Conservation (phyloP, 2,113 vertebrate genomes). For the Oryzias curvinotus region DNA sequence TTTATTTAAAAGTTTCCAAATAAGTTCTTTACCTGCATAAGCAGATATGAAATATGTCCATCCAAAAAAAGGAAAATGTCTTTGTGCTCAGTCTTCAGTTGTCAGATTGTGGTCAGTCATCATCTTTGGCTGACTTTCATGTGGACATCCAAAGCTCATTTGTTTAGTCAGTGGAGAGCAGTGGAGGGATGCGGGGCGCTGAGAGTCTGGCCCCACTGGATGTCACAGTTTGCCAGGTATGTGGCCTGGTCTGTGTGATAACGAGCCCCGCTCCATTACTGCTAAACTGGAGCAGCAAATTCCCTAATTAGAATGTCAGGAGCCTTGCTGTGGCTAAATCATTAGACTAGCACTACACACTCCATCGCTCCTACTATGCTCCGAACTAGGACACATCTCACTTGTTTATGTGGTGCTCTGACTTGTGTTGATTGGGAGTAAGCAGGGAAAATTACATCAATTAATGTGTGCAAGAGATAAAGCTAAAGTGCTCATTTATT, state of each 20-base stretch:
- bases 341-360: conserved; percentile 21
- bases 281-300: conserved; percentile 67
- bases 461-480: conserved; percentile 26
- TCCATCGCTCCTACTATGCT: conserved; percentile 41
- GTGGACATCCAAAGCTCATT: conserved; percentile 48
- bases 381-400: conserved; percentile 39
- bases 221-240: conserved; percentile 66
- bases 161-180: conserved; percentile 43
- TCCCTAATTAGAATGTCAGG: conserved; percentile 70
- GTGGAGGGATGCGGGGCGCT: conserved; percentile 53
- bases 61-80: conserved; percentile 8
- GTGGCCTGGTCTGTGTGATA: conserved; percentile 70
- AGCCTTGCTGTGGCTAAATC: conserved; percentile 48
- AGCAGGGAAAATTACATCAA: background rate
- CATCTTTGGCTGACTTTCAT: conserved; percentile 53
- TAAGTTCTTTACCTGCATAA: too few species aligned
- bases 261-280: conserved; percentile 63
- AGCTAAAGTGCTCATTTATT: conserved; percentile 21
- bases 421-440: conserved; percentile 23
- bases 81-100: conserved; percentile 4
- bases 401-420: conserved; percentile 9
- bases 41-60: too few species aligned
- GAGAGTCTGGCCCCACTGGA: conserved; percentile 49
- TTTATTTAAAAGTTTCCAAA: too few species aligned
- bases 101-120: conserved; percentile 21